These are phyloP conservation scores for Sympetrum striolatum DNA, from an alignment of 2,888 invertebrate genomes.

Conservation along the genomic window DNA sequence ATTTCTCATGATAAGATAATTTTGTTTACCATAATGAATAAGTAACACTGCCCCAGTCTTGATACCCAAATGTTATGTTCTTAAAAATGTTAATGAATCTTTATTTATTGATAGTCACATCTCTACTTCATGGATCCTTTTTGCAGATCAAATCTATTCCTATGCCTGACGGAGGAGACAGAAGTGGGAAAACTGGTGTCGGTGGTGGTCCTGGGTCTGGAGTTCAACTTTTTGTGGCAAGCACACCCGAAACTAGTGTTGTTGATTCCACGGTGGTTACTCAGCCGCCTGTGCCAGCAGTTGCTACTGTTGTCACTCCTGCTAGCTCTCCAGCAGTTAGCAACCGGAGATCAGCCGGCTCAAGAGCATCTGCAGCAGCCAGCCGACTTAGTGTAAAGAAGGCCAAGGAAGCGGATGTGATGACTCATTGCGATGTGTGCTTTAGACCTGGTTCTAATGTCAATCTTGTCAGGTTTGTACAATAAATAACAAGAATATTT, in stretches of 20 bases:
- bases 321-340: conserved; percentile 40
- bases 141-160: conserved; percentile 78
- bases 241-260: conserved; percentile 31
- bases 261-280: conserved; percentile 48
- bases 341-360: conserved; percentile 42
- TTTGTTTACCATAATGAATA: no score
- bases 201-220: conserved; percentile 49
- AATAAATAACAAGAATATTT: neutral
- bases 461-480: conserved; percentile 71
- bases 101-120: no score
- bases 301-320: conserved; percentile 46
- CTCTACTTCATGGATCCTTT: neutral
- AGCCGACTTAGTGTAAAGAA: conserved; percentile 53
- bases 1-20: no score
- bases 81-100: no score
- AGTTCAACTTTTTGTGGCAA: conserved; percentile 20
- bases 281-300: conserved; percentile 52
- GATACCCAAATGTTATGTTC: no score
- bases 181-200: conserved; percentile 75
- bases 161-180: conserved; percentile 74
- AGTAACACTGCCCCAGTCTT: no score
- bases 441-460: conserved; percentile 65
- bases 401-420: conserved; percentile 57
- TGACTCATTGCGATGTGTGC: conserved; percentile 74
- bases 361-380: conserved; percentile 52